Percentiles rank a stretch among this genome's conserved stretches.
Conservation (phyloP, 2,888 invertebrate species). For the Tenthredo scrophulariae region DNA sequence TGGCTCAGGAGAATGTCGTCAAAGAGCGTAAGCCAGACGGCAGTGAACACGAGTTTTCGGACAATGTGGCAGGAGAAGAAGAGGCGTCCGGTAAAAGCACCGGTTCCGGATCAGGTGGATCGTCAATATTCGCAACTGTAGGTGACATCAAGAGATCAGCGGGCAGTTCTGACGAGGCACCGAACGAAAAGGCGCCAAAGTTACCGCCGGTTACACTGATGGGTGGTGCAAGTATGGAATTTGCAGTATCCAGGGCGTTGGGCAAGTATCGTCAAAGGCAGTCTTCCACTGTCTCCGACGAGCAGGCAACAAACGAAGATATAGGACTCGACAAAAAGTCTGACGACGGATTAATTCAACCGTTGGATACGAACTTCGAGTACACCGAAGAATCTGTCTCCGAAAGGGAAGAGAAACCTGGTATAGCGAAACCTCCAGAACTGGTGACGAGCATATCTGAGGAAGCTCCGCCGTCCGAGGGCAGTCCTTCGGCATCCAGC, state of each 20-base stretch:
- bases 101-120: slow-evolving; percentile 83
- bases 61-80: slow-evolving; percentile 81
- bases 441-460: slow-evolving; percentile 77
- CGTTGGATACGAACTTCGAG: slow-evolving; percentile 69
- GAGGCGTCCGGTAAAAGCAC: slow-evolving; percentile 82
- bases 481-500: slow-evolving; percentile 84
- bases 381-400: slow-evolving; percentile 65
- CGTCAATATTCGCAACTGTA: slow-evolving; percentile 86
- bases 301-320: slow-evolving; percentile 81
- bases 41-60: slow-evolving; percentile 82
- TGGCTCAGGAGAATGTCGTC: slow-evolving; percentile 77
- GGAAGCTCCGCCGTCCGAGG: slow-evolving; percentile 81
- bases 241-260: slow-evolving; percentile 90
- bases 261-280: slow-evolving; percentile 89
- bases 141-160: slow-evolving; percentile 86
- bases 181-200: slow-evolving; percentile 75
- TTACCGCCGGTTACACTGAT: slow-evolving; percentile 80
- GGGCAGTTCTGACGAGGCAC: slow-evolving; percentile 82
- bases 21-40: slow-evolving; percentile 81
- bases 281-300: slow-evolving; percentile 86
- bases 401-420: slow-evolving; percentile 70
- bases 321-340: slow-evolving; percentile 75
- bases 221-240: slow-evolving; percentile 88
- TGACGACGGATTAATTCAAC: slow-evolving; percentile 66
- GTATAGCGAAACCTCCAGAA: slow-evolving; percentile 68